Base-by-base conservation (phyloP, 1,140 invertebrate species). In the Pachypeltis micranthus region DNA sequence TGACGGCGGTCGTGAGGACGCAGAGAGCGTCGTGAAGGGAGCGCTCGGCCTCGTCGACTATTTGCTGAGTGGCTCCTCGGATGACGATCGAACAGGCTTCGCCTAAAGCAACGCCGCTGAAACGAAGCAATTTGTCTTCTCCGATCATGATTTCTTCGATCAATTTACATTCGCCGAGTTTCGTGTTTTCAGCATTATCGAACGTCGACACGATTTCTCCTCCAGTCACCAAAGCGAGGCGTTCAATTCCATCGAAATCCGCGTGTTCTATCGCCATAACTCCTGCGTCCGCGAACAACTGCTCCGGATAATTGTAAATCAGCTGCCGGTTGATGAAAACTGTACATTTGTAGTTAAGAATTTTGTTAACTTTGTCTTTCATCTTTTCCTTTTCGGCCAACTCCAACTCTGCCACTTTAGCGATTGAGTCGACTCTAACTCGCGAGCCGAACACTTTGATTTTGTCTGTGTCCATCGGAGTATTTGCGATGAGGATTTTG, bases 261-360 rank as follows among this genome's bases (percentile, higher is more conserved):
- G 97, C 96, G 77, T 99, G 97, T 74, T 99, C 97, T 73, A 99
- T 99, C 0, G 96, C 95, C 96, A 99, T 99, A 0, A 99, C 83
- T 63, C 91, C 90, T 65, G 92, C 90, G 82, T 99, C 97, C 59
- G 96, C 93, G 77, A 99, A 99, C 60, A 99, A 76, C 78, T 99
- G 97, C 75, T 99, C 97, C 1, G 97, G 97, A 74, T 99, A 99
- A 75, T 99, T 99, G 78, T 99, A 99, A 72, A 99, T 99, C 55
- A 99, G 77, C 78, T 99, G 97, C 69, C 93, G 87, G 76, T 99
- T 99, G 70, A 99, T 96, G 71, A 99, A 99, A 0, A 99, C 97
- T 78, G 96, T 99, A 75, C 90, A 92, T 63, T 93, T 90, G 75
- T 99, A 95, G 68, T 87, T 87, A 4, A 98, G 72, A 65, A 99